Base-by-base conservation (phyloP, 1,140 invertebrate species). In the Tribolium castaneum region DNA sequence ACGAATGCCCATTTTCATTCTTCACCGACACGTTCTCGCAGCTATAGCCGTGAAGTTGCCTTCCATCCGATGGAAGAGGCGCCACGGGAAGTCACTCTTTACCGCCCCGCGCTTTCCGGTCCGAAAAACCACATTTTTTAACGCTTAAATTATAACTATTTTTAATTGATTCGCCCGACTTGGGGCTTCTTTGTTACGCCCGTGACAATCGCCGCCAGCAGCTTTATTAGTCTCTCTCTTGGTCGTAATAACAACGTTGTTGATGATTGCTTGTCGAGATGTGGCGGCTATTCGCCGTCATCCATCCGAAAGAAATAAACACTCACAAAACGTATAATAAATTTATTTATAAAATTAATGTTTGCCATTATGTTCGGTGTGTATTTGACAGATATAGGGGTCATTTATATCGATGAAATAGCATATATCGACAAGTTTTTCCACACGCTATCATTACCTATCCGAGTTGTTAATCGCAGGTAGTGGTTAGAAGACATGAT, bases 1-100 rank as follows among this genome's bases (percentile, higher is more conserved):
- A 74, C 77, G 70, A 71, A 54, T 56, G 70, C 77, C 49, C 49
- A 73, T 73, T 73, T 73, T 35, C 71, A 73, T 73, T 73, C 49
- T 73, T 73, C 14, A 34, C 52, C 49, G 45, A 66, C 59, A 66
- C 59, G 25, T 66, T 34, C 16, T 19, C 59, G 59, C 59, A 3
- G 6, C 56, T 35, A 6, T 1, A 66, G 14, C 59, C 59, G 59
- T 34, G 59, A 66, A 66, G 30, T 34, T 66, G 59, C 30, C 22
- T 10, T 35, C 12, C 6, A n/a, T 66, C 34, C 25, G 25, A 19
- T 19, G 16, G 16, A 19, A 19, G 16, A 19, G 19, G 10, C 22
- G 54, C 7, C 9, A 19, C 54, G 22, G 30, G 39, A 45, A 45
- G n/a, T 9, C 39, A 9, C 39, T 9, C 39, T 45, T 45, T 45